Evolutionary conservation across 2,888 invertebrate species (phyloP).

Genomic region (Osmoderma eremita): DNA sequence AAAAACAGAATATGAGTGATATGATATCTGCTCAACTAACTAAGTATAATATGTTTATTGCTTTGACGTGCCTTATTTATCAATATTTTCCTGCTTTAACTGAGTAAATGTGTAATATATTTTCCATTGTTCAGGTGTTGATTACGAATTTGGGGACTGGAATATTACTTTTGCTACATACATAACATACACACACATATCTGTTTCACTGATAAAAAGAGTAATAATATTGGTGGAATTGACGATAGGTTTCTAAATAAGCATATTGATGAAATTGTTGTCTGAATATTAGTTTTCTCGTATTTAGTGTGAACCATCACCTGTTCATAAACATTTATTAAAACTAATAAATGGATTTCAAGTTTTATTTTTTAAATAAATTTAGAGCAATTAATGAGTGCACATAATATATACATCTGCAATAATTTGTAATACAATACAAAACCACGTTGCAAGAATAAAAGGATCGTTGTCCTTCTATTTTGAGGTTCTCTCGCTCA

Average conservation of each 20-base stretch:
- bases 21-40: slow-evolving; percentile 27
- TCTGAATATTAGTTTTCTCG: slow-evolving; percentile 7
- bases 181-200: not conserved
- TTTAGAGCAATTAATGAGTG: too few relatives aligned
- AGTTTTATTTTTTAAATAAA: too few relatives aligned
- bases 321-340: not conserved
- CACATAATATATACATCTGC: too few relatives aligned
- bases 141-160: slow-evolving; percentile 13
- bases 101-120: slow-evolving; percentile 13
- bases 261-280: slow-evolving; percentile 11
- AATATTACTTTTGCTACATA: slow-evolving; percentile 21
- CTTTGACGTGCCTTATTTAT: slow-evolving; percentile 26
- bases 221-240: slow-evolving; percentile 27
- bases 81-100: slow-evolving; percentile 18
- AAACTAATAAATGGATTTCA: not conserved
- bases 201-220: slow-evolving; percentile 21
- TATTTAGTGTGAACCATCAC: slow-evolving; percentile 13
- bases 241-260: slow-evolving; percentile 18
- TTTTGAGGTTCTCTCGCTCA: not conserved
- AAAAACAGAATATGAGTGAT: slow-evolving; percentile 20
- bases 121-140: slow-evolving; percentile 31
- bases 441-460: too few relatives aligned
- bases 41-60: slow-evolving; percentile 20
- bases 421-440: too few relatives aligned
- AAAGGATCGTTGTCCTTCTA: not conserved